These are phyloP conservation scores for Sesamia inferens DNA, from an alignment of 2,888 invertebrate species.

Conservation along the genomic window DNA sequence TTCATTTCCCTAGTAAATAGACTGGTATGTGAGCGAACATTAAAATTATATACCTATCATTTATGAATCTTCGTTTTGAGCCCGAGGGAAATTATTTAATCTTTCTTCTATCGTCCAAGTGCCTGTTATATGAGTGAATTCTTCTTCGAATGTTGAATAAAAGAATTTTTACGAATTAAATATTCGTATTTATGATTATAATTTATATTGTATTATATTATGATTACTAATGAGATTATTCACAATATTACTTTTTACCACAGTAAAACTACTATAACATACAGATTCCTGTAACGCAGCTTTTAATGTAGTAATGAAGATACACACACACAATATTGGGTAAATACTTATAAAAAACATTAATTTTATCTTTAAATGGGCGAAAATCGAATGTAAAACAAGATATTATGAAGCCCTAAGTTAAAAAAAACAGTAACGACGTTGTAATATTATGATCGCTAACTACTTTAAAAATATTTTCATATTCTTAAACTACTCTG, in stretches of 20 bases:
- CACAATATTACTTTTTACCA: too few species aligned
- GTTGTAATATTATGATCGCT: too few species aligned
- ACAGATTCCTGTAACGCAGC: too few species aligned
- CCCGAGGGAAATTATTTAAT: constrained; percentile 58
- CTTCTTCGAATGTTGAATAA: constrained; percentile 1
- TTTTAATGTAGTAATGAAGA: not conserved
- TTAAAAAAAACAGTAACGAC: not conserved
- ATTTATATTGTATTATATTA: too few species aligned
- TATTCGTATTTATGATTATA: too few species aligned
- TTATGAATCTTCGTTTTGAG: constrained; percentile 52
- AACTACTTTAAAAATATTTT: constrained; percentile 1
- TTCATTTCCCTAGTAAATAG: constrained; percentile 48
- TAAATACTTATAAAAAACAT: not conserved
- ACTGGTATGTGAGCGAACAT: constrained; percentile 30
- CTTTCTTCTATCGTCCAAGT: constrained; percentile 28
- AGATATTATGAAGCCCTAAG: not conserved
- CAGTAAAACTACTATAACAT: too few species aligned
- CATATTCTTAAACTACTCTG: not conserved
- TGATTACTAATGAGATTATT: too few species aligned
- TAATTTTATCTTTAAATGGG: not conserved
- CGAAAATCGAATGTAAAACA: not conserved
- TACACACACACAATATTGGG: not conserved
- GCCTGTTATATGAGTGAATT: constrained; percentile 19
- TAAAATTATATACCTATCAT: constrained; percentile 55
- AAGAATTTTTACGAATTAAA: not conserved